Evolutionary conservation across 2,888 invertebrate species (phyloP), one percentile per base, ranked within the genome.

Genomic region (Agrochola lota): DNA sequence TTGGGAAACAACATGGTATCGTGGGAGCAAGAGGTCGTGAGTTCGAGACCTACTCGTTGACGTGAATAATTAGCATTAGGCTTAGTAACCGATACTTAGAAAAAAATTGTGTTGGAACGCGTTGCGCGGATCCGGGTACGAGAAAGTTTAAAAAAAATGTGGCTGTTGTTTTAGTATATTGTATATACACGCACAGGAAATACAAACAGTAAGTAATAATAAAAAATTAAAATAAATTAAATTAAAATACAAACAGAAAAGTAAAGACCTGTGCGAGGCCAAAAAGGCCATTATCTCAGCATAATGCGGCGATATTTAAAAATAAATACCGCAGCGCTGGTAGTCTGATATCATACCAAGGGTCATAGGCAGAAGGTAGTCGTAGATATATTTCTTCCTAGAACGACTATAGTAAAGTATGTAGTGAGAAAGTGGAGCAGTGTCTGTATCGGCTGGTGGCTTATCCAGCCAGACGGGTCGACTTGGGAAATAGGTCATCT

Each of bases 11-110:
- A 35, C 7, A 15, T 59, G 43, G 62, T 68, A n/a, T 57, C 26
- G 67, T 49, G 81, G 76, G 57, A 64, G 80, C 72, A 15, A 74
- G 15, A 70, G 80, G 80, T 81, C 80, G 71, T 35, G 71, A 81
- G 71, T 75, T 81, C 67, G 67, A 68, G 11, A 64, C 70, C 68
- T 62, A n/a, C 15, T 60, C 15, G 57, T 59, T 76, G 40, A 40
- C 49, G 35, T 77, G 40, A 69, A 69, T 40, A 59, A 49, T 40
- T 63, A 40, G 35, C 6, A 46, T 46, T 46, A 46, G 46, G 46
- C 15, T 46, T 46, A 46, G 9, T 30, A 30, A 30, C 30, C 2
- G 30, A 30, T 30, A 30, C 30, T 1, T 30, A 30, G 30, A 30
- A 30, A 2, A 30, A 30, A 35, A 35, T 35, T 35, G 35, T 35